Evolutionary conservation across 2,797 vertebrate species (phyloP).

Genomic region (Xerus rutilus): DNA sequence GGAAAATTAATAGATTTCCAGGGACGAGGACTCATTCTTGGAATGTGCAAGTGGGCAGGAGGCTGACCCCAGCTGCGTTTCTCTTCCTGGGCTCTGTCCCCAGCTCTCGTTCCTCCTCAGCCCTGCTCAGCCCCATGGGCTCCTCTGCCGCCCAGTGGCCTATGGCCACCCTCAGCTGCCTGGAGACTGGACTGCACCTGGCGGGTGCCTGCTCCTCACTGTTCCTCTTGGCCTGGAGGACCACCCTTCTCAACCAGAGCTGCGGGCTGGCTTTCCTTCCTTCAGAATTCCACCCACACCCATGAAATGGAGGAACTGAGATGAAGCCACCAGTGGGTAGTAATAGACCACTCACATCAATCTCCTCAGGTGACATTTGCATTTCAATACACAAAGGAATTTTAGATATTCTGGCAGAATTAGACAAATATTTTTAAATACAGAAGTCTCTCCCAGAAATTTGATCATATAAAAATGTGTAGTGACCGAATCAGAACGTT

Average conservation of each 20-base stretch:
- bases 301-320: neutral
- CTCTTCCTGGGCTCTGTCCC: neutral
- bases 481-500: neutral
- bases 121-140: neutral
- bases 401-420: conserved; percentile 14
- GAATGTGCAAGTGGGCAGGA: too few relatives aligned
- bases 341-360: neutral
- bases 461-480: neutral
- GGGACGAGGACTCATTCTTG: too few relatives aligned
- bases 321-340: neutral
- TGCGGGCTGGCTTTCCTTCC: neutral
- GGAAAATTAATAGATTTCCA: too few relatives aligned
- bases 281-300: neutral
- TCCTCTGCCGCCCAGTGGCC: too few relatives aligned
- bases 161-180: neutral
- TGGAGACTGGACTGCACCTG: neutral
- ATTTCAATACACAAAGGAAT: conserved; percentile 3
- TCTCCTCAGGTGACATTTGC: neutral
- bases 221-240: neutral
- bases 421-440: conserved; percentile 17
- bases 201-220: too few relatives aligned
- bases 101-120: neutral
- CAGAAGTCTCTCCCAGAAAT: neutral
- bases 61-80: neutral
- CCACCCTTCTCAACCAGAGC: neutral